phyloP scores from a whole-genome alignment of 1,140 invertebrate species.

The Orchesella cincta region DNA sequence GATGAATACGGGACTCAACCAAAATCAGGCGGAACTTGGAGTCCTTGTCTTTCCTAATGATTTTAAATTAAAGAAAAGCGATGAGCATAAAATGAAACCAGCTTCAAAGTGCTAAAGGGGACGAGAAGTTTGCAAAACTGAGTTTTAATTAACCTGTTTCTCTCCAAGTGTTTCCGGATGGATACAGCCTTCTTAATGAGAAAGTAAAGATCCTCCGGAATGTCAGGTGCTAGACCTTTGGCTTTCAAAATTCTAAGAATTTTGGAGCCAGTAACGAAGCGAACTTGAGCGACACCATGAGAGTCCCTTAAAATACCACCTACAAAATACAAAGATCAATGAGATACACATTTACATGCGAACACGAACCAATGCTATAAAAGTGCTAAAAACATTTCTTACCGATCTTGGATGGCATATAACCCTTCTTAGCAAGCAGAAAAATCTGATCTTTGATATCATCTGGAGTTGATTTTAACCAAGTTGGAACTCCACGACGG shows the following conservation, averaged over 20 bases:
- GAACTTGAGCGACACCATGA: slow-evolving; percentile 97
- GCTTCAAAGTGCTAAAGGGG: neutral
- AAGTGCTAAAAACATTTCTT: slow-evolving; percentile 48
- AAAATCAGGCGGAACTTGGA: slow-evolving; percentile 98
- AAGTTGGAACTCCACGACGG: slow-evolving; percentile 94
- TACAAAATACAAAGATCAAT: slow-evolving; percentile 55
- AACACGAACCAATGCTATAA: neutral
- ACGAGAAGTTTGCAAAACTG: neutral
- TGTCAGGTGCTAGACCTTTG: slow-evolving; percentile 90
- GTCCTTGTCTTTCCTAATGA: slow-evolving; percentile 87
- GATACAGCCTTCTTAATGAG: slow-evolving; percentile 99
- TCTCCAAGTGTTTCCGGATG: slow-evolving; percentile 97
- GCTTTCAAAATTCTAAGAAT: slow-evolving; percentile 97
- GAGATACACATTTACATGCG: neutral
- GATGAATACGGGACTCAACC: slow-evolving; percentile 97
- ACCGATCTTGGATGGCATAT: slow-evolving; percentile 99
- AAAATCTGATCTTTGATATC: slow-evolving; percentile 98
- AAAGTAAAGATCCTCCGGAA: slow-evolving; percentile 98
- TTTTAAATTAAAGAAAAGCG: too few species aligned
- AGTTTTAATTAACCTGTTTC: slow-evolving; percentile 69
- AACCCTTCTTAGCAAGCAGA: slow-evolving; percentile 97
- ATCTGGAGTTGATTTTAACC: slow-evolving; percentile 93
- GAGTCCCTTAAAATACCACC: slow-evolving; percentile 99
- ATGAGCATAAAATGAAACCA: too few species aligned
- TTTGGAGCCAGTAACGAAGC: slow-evolving; percentile 97